phyloP scores from a whole-genome alignment of 2,797 vertebrate genomes.

The Propithecus deckenii region DNA sequence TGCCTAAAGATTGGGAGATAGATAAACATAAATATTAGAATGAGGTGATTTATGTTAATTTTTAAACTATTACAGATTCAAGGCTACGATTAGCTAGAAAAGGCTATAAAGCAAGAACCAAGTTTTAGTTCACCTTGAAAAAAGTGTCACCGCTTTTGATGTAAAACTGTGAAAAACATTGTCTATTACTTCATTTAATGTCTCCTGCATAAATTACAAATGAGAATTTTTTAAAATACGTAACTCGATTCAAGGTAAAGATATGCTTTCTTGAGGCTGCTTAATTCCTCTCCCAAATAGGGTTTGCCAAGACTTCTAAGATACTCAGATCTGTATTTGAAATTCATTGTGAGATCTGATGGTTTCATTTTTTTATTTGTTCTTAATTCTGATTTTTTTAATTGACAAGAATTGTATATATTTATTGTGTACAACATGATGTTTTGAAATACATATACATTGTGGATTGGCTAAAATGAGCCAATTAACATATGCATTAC shows the following conservation, averaged over 20 bases:
- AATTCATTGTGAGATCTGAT: slow-evolving; percentile 19
- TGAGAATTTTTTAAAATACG: background rate
- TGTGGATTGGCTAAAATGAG: background rate
- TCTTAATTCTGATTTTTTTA: slow-evolving; percentile 35
- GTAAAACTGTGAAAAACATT: slow-evolving; percentile 20
- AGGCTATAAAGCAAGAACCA: background rate
- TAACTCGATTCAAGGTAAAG: slow-evolving; percentile 14
- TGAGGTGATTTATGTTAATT: background rate
- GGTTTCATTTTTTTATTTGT: slow-evolving; percentile 29
- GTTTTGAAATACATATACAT: background rate
- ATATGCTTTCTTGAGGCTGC: background rate
- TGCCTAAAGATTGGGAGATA: background rate
- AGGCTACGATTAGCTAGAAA: background rate
- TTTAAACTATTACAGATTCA: background rate
- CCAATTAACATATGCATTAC: background rate
- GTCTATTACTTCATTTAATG: background rate
- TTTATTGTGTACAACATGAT: background rate
- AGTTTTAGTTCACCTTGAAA: slow-evolving; percentile 31
- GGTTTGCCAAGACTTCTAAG: background rate
- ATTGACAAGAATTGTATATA: background rate
- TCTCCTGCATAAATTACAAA: background rate
- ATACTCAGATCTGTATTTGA: background rate
- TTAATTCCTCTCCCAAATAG: slow-evolving; percentile 4
- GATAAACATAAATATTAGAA: background rate
- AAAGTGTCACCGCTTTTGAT: background rate